phyloP scores from a whole-genome alignment of 2,888 invertebrate species.

The Philhelius pedissequus region DNA sequence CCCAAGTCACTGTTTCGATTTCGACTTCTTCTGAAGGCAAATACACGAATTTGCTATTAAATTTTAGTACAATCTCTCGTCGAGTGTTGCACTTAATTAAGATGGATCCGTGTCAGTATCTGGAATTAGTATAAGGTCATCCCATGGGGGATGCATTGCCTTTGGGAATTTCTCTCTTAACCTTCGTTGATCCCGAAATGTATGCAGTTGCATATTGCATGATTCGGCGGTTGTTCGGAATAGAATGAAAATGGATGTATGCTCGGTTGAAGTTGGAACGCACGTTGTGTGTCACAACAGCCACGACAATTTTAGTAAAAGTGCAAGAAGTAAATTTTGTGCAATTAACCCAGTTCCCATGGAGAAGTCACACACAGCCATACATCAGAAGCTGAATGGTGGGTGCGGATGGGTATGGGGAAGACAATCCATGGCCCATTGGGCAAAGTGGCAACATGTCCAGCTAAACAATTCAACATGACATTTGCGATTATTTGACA shows the following conservation, averaged over 20 bases:
- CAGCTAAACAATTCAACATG: conserved; percentile 31
- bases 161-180: conserved; percentile 62
- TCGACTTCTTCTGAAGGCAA: conserved; percentile 25
- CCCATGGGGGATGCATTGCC: conserved; percentile 26
- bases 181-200: conserved; percentile 35
- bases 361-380: conserved; percentile 44
- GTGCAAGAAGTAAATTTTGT: conserved; percentile 74
- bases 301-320: conserved; percentile 72
- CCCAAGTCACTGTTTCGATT: neutral
- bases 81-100: conserved; percentile 72
- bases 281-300: conserved; percentile 46
- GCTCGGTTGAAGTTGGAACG: conserved; percentile 31
- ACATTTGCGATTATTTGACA: conserved; percentile 36
- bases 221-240: too few species aligned
- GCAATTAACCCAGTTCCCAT: conserved; percentile 78
- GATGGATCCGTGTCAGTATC: conserved; percentile 74
- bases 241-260: neutral
- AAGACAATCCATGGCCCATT: neutral
- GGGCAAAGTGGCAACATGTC: conserved; percentile 37
- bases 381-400: conserved; percentile 21
- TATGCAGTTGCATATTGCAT: too few species aligned
- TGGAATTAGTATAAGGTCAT: conserved; percentile 68
- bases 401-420: too few species aligned
- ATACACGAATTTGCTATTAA: conserved; percentile 62
- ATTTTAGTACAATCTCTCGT: conserved; percentile 55